These are phyloP conservation scores for Dendrocincla fuliginosa DNA, from an alignment of 2,797 vertebrate genomes.

Conservation along the genomic window DNA sequence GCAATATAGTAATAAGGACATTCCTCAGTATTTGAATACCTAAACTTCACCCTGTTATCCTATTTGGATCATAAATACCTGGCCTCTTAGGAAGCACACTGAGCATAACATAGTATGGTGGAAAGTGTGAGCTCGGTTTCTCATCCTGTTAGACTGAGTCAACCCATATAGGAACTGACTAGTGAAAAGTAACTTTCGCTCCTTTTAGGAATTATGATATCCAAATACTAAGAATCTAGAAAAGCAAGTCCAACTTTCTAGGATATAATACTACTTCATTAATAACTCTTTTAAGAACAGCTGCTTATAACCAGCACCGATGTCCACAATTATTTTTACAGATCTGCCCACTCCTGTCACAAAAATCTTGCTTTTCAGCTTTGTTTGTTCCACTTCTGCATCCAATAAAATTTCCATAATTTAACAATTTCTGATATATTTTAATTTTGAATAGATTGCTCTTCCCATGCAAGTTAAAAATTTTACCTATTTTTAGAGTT, in stretches of 20 bases:
- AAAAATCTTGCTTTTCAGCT: not conserved
- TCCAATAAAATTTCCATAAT: not conserved
- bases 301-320: not conserved
- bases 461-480: not conserved
- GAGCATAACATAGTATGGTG: not conserved
- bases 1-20: not conserved
- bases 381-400: not conserved
- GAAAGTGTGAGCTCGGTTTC: not conserved
- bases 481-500: constrained; percentile 4
- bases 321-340: not conserved
- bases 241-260: not conserved
- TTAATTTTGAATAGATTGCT: not conserved
- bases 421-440: not conserved
- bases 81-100: not conserved
- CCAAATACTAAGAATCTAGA: not conserved
- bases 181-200: not conserved
- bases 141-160: not conserved
- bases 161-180: not conserved
- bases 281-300: not conserved
- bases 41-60: not conserved
- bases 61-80: not conserved
- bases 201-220: not conserved
- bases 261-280: not conserved
- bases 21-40: not conserved
- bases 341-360: not conserved